Evolutionary conservation across 2,888 invertebrate species (phyloP).

Genomic region (Ichneumon xanthorius): DNA sequence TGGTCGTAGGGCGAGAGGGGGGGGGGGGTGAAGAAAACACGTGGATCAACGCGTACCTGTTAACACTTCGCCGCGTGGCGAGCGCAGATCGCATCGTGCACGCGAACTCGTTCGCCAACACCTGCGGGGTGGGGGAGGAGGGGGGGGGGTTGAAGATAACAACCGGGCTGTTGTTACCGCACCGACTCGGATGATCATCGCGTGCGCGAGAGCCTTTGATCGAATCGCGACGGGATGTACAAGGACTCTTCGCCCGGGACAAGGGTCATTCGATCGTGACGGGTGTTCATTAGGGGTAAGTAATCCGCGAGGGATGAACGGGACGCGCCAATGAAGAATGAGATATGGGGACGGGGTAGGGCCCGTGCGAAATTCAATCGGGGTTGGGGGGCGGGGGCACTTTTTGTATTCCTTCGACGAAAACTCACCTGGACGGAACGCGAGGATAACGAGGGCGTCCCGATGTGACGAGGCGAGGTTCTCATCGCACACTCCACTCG

Average conservation of each 20-base stretch:
- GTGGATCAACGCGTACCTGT: constrained; percentile 39
- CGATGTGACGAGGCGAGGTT: constrained; percentile 10
- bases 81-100: constrained; percentile 49
- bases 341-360: not conserved
- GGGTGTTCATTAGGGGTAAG: constrained; percentile 45
- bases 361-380: constrained; percentile 16
- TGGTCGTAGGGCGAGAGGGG: not conserved
- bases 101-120: constrained; percentile 40
- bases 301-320: constrained; percentile 43
- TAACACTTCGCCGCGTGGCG: constrained; percentile 47
- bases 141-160: constrained; percentile 4
- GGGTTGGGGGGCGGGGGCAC: not conserved
- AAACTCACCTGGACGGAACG: constrained; percentile 46
- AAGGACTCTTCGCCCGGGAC: constrained; percentile 16
- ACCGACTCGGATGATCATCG: constrained; percentile 24
- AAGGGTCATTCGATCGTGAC: constrained; percentile 42
- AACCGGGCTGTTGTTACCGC: not conserved
- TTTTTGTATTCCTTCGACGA: not conserved
- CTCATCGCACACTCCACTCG: constrained; percentile 7
- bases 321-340: not conserved
- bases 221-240: constrained; percentile 33
- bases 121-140: not conserved
- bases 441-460: constrained; percentile 1
- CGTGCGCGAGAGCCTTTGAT: constrained; percentile 40
- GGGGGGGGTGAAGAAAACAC: constrained; percentile 10